These are phyloP conservation scores for Invenusta paracnida DNA, from an alignment of 2,888 invertebrate species.

Conservation along the genomic window DNA sequence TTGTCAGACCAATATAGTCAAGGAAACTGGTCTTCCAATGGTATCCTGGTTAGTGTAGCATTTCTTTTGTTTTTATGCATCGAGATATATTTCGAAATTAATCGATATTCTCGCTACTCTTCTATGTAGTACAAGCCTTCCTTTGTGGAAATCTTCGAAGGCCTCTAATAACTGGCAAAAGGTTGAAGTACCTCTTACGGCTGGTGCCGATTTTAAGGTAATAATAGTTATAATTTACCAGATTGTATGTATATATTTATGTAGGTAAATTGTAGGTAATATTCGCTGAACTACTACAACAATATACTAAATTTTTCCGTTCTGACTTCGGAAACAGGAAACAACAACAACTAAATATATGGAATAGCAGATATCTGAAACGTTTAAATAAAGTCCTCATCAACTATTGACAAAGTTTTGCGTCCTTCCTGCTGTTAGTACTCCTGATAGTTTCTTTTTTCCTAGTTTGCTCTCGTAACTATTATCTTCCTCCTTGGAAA, in stretches of 20 bases:
- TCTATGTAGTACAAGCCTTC: background rate
- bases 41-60: conserved; percentile 19
- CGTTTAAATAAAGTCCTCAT: no score
- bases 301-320: no score
- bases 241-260: no score
- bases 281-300: no score
- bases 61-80: background rate
- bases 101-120: background rate
- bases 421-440: background rate
- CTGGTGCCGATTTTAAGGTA: conserved; percentile 8
- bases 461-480: background rate
- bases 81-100: no score
- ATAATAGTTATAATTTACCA: no score
- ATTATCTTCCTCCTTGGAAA: background rate
- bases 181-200: background rate
- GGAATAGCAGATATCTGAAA: no score
- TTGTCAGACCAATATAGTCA: conserved; percentile 25
- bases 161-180: background rate
- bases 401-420: background rate
- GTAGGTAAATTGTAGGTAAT: no score
- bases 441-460: background rate
- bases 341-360: no score
- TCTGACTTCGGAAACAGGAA: no score
- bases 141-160: background rate
- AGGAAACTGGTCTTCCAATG: conserved; percentile 25